These are phyloP conservation scores for Platycnemis pennipes DNA, from an alignment of 2,888 invertebrate species.

Conservation along the genomic window DNA sequence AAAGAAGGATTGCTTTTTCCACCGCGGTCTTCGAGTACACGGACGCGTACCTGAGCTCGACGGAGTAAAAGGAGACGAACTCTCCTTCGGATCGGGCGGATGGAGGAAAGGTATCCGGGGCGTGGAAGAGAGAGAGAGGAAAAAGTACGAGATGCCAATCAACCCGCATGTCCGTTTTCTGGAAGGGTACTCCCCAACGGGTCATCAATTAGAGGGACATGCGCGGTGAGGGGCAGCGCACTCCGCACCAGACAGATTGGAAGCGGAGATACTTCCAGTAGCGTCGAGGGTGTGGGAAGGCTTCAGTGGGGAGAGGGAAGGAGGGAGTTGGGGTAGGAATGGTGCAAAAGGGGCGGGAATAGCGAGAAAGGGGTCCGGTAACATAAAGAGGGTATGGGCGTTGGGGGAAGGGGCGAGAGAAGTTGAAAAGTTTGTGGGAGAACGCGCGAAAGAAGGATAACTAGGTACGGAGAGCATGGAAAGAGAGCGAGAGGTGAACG, in stretches of 20 bases:
- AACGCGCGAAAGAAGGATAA: neutral
- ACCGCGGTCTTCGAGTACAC: neutral
- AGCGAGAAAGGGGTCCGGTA: no score
- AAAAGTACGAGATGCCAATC: slow-evolving; percentile 2
- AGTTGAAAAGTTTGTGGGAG: neutral
- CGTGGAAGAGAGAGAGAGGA: neutral
- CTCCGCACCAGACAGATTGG: neutral
- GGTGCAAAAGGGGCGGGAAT: neutral
- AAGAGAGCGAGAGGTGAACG: neutral
- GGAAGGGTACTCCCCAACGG: slow-evolving; percentile 13
- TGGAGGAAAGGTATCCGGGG: neutral
- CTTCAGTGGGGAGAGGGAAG: no score
- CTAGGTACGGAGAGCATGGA: neutral
- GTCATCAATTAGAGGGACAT: slow-evolving; percentile 44
- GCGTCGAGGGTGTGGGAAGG: neutral
- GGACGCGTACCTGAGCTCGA: neutral
- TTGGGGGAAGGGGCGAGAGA: neutral
- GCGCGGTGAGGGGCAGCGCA: neutral
- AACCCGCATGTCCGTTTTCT: slow-evolving; percentile 40
- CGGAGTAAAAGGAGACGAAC: neutral
- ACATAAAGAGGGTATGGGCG: neutral
- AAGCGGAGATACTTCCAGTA: slow-evolving; percentile 25
- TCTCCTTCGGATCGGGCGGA: neutral
- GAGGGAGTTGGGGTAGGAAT: neutral
- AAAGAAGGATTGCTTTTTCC: neutral